phyloP scores from a whole-genome alignment of 2,113 vertebrate genomes.

The Procapra przewalskii region DNA sequence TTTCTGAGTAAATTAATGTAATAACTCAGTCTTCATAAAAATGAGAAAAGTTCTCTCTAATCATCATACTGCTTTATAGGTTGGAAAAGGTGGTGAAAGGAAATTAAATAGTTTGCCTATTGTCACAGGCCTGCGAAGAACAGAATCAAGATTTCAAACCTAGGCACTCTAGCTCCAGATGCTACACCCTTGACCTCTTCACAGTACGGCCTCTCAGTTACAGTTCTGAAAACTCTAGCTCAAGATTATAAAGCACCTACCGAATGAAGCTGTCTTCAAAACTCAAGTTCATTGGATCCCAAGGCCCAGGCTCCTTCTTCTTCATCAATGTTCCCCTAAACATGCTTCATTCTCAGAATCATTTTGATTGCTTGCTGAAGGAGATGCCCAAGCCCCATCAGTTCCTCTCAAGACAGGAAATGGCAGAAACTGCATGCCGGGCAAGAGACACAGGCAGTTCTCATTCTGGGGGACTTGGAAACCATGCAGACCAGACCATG shows the following conservation, averaged over 20 bases:
- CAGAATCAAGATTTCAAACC: background rate
- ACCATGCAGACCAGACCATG: background rate
- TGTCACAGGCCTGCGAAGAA: background rate
- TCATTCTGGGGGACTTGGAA: too few species aligned
- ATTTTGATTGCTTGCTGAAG: background rate
- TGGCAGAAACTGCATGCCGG: fast-evolving
- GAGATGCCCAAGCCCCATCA: background rate
- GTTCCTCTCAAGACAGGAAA: background rate
- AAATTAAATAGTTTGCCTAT: background rate
- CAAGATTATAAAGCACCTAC: background rate
- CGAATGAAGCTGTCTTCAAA: background rate
- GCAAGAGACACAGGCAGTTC: background rate
- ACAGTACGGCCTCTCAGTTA: background rate
- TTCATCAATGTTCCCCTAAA: background rate
- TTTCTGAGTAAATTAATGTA: conserved; percentile 3
- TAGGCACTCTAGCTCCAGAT: background rate
- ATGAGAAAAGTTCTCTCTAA: background rate
- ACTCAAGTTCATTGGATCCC: background rate
- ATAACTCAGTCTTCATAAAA: background rate
- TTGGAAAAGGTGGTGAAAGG: background rate
- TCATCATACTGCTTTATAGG: background rate
- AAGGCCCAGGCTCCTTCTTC: background rate
- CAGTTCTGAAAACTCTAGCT: background rate
- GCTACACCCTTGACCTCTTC: background rate
- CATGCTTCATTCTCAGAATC: background rate